These are phyloP conservation scores for Drosophila kurseongensis DNA, from an alignment of 1,140 invertebrate species.

Conservation along the genomic window DNA sequence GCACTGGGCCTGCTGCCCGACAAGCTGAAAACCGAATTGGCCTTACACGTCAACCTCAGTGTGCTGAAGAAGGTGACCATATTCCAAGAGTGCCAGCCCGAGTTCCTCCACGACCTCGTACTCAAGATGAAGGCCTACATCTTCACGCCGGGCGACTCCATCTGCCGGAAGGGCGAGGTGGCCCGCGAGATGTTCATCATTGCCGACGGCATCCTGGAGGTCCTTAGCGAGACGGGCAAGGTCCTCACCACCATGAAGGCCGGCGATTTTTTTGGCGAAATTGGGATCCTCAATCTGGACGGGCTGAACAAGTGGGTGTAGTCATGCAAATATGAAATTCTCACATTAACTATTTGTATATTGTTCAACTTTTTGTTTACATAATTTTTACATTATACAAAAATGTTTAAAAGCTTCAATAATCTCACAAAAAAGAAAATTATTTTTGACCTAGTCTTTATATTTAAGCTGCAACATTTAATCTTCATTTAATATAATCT, in stretches of 20 bases:
- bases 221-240: conserved; percentile 96
- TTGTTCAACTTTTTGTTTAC: no score
- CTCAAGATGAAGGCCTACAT: conserved; percentile 99
- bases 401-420: no score
- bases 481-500: no score
- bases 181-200: conserved; percentile 99
- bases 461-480: no score
- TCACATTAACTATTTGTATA: no score
- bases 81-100: conserved; percentile 96
- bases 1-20: conserved; percentile 96
- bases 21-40: conserved; percentile 98
- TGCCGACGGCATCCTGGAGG: conserved; percentile 97
- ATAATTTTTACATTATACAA: no score
- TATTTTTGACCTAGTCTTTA: no score
- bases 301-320: conserved; percentile 94
- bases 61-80: conserved; percentile 96
- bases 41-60: conserved; percentile 97
- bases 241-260: conserved; percentile 98
- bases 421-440: no score
- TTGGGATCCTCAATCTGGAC: conserved; percentile 97
- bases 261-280: conserved; percentile 99
- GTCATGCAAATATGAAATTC: no score
- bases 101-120: conserved; percentile 98
- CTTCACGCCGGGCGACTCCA: conserved; percentile 98
- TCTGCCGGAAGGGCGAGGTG: conserved; percentile 96